These are phyloP conservation scores for Yponomeuta evonymella DNA, from an alignment of 2,888 invertebrate genomes.

Conservation along the genomic window DNA sequence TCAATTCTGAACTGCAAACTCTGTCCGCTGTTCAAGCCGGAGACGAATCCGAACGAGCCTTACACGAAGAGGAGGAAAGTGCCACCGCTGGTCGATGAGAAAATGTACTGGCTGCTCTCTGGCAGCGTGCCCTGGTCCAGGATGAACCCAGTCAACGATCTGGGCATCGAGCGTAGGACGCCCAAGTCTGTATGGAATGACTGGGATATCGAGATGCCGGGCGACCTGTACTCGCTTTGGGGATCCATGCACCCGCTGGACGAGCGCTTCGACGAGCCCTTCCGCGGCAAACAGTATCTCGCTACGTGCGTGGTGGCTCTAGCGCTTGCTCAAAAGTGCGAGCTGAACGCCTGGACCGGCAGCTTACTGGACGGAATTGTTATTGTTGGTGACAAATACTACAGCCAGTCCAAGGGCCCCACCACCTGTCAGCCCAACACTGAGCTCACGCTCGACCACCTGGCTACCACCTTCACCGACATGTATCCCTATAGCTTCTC, in stretches of 20 bases:
- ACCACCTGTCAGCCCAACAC: constrained; percentile 65
- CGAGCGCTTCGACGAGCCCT: constrained; percentile 63
- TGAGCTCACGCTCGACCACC: constrained; percentile 75
- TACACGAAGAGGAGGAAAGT: constrained; percentile 46
- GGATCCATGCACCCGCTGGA: constrained; percentile 79
- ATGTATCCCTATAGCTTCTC: constrained; percentile 77
- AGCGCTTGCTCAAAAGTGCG: constrained; percentile 77
- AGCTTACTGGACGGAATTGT: constrained; percentile 79
- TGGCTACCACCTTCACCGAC: constrained; percentile 66
- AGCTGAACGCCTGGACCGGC: constrained; percentile 78
- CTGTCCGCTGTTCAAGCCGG: constrained; percentile 61
- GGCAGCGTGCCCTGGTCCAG: constrained; percentile 61
- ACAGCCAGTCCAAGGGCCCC: constrained; percentile 61
- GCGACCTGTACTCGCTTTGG: constrained; percentile 81
- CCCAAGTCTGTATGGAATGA: constrained; percentile 75
- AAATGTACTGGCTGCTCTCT: constrained; percentile 66
- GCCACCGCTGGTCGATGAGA: constrained; percentile 60
- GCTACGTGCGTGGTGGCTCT: constrained; percentile 77
- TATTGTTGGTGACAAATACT: constrained; percentile 75
- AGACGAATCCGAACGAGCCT: constrained; percentile 55
- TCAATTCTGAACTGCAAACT: constrained; percentile 58
- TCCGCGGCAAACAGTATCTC: constrained; percentile 79
- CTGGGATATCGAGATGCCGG: constrained; percentile 81
- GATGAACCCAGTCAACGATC: constrained; percentile 50
- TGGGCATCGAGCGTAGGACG: constrained; percentile 50